Evolutionary conservation across 2,797 vertebrate genomes (phyloP).

Genomic region (Ctenopoma kingsleyae): DNA sequence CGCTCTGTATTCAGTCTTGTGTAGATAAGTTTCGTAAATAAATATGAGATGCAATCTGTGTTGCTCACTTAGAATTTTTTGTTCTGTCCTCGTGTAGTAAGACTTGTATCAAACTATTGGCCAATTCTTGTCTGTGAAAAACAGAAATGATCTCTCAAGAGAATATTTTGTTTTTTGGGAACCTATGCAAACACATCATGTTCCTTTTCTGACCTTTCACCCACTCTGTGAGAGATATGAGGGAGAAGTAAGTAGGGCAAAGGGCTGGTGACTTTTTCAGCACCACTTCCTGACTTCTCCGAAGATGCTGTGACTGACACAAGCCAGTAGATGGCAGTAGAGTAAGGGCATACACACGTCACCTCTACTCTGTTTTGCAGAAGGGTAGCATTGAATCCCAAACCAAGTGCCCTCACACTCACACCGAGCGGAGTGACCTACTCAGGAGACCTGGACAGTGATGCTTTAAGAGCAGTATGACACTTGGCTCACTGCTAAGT

Average conservation of each 20-base stretch:
- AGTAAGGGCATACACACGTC: constrained; percentile 11
- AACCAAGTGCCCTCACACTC: constrained; percentile 30
- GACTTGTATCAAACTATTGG: constrained; percentile 24
- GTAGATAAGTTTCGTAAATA: constrained; percentile 68
- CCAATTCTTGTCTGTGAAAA: constrained; percentile 22
- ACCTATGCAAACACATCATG: constrained; percentile 39
- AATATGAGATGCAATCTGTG: constrained; percentile 37
- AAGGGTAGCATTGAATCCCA: not conserved
- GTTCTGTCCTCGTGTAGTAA: not conserved
- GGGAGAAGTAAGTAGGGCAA: constrained; percentile 62
- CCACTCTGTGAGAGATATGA: constrained; percentile 35
- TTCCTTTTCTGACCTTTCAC: constrained; percentile 54
- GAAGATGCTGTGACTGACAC: not conserved
- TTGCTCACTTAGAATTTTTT: not conserved
- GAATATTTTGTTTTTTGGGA: constrained; percentile 35
- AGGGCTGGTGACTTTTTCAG: constrained; percentile 49
- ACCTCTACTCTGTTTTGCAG: constrained; percentile 10
- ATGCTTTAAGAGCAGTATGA: constrained; percentile 62
- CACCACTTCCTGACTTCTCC: not conserved
- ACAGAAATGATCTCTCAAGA: constrained; percentile 1
- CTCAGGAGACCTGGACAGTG: constrained; percentile 73
- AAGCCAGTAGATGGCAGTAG: constrained; percentile 74
- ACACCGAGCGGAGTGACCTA: constrained; percentile 64
- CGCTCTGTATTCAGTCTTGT: constrained; percentile 14
- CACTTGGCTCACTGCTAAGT: constrained; percentile 42